These are phyloP conservation scores for Drosophila borborema DNA, from an alignment of 2,888 invertebrate species.

Conservation along the genomic window DNA sequence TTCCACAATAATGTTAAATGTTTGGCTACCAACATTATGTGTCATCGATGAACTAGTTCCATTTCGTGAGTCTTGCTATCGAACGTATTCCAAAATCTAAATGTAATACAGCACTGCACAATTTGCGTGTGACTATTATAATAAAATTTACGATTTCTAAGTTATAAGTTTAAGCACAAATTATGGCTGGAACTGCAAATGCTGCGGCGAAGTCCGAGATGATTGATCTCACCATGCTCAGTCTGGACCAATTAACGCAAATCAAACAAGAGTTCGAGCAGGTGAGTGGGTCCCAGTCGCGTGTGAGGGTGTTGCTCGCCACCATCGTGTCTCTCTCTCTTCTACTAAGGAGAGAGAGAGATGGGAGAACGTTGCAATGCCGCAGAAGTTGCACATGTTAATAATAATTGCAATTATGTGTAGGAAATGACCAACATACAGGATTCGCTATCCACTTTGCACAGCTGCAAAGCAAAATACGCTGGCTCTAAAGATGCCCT, in stretches of 20 bases:
- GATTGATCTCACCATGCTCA: constrained; percentile 92
- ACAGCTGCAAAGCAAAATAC: constrained; percentile 96
- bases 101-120: constrained; percentile 20
- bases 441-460: constrained; percentile 94
- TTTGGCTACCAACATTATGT: neutral
- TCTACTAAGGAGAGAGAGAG: neutral
- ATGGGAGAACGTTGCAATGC: constrained; percentile 13
- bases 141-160: constrained; percentile 55
- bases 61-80: constrained; percentile 12
- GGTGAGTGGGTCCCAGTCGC: constrained; percentile 85
- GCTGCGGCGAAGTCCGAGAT: constrained; percentile 88
- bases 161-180: constrained; percentile 59
- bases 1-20: neutral
- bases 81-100: constrained; percentile 4
- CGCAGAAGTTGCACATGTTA: constrained; percentile 47
- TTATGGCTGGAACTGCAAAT: constrained; percentile 60
- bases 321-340: constrained; percentile 7
- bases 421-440: constrained; percentile 95
- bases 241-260: constrained; percentile 92
- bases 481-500: constrained; percentile 94
- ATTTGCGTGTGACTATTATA: constrained; percentile 50
- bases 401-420: constrained; percentile 19
- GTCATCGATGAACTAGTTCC: constrained; percentile 16
- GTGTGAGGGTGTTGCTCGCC: constrained; percentile 46
- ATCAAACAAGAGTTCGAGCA: constrained; percentile 95